Conservation (phyloP, 2,113 vertebrate genomes). For the Lepisosteus osseus region DNA sequence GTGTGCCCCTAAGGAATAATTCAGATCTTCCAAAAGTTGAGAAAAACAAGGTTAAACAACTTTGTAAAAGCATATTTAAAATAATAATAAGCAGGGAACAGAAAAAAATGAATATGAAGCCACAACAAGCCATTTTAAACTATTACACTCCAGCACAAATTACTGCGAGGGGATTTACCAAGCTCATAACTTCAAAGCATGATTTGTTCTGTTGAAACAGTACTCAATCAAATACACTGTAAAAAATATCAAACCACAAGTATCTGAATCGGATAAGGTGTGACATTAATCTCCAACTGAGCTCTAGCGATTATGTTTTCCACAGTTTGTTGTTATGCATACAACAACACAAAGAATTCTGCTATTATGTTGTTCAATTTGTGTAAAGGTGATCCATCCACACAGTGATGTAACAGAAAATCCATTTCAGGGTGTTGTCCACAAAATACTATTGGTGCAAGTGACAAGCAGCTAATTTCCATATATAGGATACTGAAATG, state of each 20-base stretch:
- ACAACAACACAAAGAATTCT: not conserved
- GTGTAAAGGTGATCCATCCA: slow-evolving; percentile 30
- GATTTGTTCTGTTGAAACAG: slow-evolving; percentile 28
- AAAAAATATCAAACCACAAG: slow-evolving; percentile 33
- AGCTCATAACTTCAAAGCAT: slow-evolving; percentile 55
- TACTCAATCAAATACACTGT: slow-evolving; percentile 36
- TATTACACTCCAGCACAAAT: slow-evolving; percentile 41
- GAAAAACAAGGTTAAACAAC: too few species aligned
- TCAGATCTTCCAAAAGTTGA: slow-evolving; percentile 40
- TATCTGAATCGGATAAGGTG: slow-evolving; percentile 26
- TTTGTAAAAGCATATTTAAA: not conserved
- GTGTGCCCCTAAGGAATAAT: slow-evolving; percentile 32
- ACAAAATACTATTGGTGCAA: slow-evolving; percentile 28
- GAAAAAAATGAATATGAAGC: not conserved
- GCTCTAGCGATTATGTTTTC: not conserved
- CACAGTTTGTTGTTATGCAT: not conserved
- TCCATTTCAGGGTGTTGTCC: slow-evolving; percentile 23
- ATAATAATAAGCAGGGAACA: not conserved
- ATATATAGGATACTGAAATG: slow-evolving; percentile 31
- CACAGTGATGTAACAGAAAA: slow-evolving; percentile 7
- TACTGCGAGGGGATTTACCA: slow-evolving; percentile 45
- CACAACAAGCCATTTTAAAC: not conserved
- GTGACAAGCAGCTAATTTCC: slow-evolving; percentile 27
- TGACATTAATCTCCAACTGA: slow-evolving; percentile 7
- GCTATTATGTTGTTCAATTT: not conserved